These are phyloP conservation scores for Zhuqinia jingwanae DNA, from an alignment of 2,888 invertebrate species.

Conservation along the genomic window DNA sequence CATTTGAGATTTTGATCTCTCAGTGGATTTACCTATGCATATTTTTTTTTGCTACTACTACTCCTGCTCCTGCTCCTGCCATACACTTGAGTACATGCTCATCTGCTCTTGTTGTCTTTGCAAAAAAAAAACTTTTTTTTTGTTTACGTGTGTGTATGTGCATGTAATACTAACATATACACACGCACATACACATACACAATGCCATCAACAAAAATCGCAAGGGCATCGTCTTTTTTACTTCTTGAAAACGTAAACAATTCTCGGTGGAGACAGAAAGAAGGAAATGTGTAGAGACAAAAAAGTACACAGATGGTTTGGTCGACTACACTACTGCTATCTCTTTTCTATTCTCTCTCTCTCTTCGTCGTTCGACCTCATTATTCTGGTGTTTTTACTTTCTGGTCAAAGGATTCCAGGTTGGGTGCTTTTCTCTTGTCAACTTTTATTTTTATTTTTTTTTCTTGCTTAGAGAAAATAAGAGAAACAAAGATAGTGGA, in stretches of 20 bases:
- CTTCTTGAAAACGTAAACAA: slow-evolving; percentile 32
- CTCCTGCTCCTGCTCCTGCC: too few species aligned
- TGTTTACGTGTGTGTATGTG: slow-evolving; percentile 12
- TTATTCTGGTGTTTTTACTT: slow-evolving; percentile 45
- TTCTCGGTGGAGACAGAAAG: slow-evolving; percentile 9
- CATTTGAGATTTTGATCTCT: neutral
- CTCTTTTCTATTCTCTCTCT: too few species aligned
- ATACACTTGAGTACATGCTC: too few species aligned
- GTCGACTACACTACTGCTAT: too few species aligned
- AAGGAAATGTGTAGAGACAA: too few species aligned
- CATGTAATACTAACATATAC: neutral
- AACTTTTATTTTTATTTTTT: slow-evolving; percentile 51
- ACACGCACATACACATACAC: too few species aligned
- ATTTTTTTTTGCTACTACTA: slow-evolving; percentile 31
- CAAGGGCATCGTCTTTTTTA: neutral
- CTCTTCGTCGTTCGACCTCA: slow-evolving; percentile 52
- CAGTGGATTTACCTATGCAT: too few species aligned
- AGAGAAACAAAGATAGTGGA: slow-evolving; percentile 26
- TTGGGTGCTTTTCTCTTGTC: slow-evolving; percentile 43
- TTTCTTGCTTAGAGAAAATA: slow-evolving; percentile 29
- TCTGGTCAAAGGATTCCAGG: slow-evolving; percentile 51
- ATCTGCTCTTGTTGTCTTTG: too few species aligned
- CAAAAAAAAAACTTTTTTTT: too few species aligned
- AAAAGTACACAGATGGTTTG: slow-evolving; percentile 33
- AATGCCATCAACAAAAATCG: slow-evolving; percentile 22